Evolutionary conservation across 2,113 vertebrate species (phyloP).

Genomic region (Circaetus gallicus): DNA sequence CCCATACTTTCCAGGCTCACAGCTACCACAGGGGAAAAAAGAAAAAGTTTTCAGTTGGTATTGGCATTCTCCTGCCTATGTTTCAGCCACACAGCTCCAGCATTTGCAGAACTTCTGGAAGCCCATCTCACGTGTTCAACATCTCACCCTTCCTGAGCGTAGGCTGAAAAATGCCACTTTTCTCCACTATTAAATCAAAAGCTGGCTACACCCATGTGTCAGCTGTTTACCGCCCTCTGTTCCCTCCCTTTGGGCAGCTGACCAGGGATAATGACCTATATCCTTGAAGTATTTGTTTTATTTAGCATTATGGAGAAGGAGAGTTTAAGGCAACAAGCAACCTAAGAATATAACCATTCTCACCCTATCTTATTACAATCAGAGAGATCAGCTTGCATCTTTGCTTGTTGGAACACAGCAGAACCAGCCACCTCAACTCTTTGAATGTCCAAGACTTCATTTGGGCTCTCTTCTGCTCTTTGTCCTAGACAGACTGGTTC

Average conservation of each 20-base stretch:
- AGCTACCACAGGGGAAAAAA: not conserved
- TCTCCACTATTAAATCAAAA: not conserved
- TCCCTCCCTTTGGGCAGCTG: constrained; percentile 21
- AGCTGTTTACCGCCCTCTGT: not conserved
- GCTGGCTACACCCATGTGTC: not conserved
- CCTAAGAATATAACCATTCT: not conserved
- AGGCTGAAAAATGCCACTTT: constrained; percentile 10
- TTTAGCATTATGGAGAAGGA: not conserved
- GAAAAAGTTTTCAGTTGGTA: not conserved
- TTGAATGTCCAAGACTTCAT: not conserved
- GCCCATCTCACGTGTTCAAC: not conserved
- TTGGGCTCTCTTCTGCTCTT: not conserved
- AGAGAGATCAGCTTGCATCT: not conserved
- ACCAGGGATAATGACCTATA: constrained; percentile 5
- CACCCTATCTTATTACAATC: not conserved
- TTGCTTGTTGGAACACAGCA: not conserved
- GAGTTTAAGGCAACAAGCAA: not conserved
- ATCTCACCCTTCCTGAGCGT: not conserved
- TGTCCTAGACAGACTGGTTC: not conserved
- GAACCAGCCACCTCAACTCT: not conserved
- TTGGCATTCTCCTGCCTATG: not conserved
- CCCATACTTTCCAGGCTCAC: not conserved
- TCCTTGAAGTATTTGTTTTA: constrained; percentile 31
- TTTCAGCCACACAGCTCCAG: not conserved
- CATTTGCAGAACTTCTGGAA: not conserved